These are phyloP conservation scores for Diplazon laetatorius DNA, from an alignment of 2,888 invertebrate genomes.

Conservation along the genomic window DNA sequence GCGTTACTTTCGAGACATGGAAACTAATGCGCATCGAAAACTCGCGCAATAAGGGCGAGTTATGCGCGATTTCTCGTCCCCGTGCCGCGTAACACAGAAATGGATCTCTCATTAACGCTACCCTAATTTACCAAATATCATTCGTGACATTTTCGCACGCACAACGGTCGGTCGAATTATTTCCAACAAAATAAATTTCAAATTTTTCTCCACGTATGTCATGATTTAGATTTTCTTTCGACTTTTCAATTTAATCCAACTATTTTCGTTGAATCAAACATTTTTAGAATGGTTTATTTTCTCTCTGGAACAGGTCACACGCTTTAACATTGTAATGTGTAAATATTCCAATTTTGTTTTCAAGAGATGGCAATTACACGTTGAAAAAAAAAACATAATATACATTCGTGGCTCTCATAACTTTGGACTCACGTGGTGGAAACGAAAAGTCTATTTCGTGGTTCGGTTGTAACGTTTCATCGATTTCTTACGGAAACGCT, in stretches of 20 bases:
- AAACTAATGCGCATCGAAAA: constrained; percentile 48
- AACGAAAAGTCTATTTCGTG: constrained; percentile 9
- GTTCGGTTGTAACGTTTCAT: constrained; percentile 21
- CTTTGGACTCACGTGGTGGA: background rate
- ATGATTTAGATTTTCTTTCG: too few relatives aligned
- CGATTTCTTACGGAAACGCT: constrained; percentile 39
- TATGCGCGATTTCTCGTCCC: constrained; percentile 19
- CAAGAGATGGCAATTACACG: background rate
- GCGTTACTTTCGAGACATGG: constrained; percentile 56
- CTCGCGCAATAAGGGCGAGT: constrained; percentile 48
- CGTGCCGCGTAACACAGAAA: constrained; percentile 11
- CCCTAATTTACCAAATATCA: constrained; percentile 48
- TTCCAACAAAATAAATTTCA: too few relatives aligned
- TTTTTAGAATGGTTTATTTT: too few relatives aligned
- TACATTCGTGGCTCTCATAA: background rate
- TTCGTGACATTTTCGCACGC: constrained; percentile 24
- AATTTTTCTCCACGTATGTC: too few relatives aligned
- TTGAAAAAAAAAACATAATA: background rate
- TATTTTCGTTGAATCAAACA: too few relatives aligned
- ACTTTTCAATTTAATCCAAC: too few relatives aligned
- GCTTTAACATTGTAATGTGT: too few relatives aligned
- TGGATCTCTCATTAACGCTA: constrained; percentile 29
- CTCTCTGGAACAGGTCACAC: too few relatives aligned
- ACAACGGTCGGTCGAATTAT: background rate
- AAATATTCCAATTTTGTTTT: too few relatives aligned